Conservation (phyloP, 2,113 vertebrate species). For the Choloepus hoffmanni region DNA sequence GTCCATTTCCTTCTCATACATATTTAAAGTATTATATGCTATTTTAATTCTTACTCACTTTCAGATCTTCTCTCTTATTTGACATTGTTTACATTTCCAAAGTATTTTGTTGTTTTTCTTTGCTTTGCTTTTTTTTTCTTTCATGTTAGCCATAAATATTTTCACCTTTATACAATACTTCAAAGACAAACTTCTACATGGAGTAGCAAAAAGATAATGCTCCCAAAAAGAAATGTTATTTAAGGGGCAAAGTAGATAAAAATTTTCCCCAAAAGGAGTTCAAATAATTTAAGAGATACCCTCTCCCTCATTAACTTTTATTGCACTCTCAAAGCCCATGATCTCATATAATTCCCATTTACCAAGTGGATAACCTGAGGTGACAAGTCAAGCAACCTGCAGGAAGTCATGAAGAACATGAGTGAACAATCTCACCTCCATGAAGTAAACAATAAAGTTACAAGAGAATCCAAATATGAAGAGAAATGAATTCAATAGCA, state of each 20-base stretch:
- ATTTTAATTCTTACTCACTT: background rate
- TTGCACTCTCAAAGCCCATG: background rate
- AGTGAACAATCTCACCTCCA: background rate
- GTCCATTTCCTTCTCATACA: background rate
- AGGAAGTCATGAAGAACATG: background rate
- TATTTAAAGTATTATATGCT: background rate
- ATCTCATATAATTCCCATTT: slow-evolving; percentile 23
- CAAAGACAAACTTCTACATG: background rate
- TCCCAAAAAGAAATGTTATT: background rate
- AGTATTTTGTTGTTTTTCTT: background rate
- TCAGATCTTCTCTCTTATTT: background rate
- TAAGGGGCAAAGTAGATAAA: background rate
- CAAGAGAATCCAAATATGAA: slow-evolving; percentile 38
- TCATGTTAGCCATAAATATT: background rate
- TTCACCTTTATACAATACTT: background rate
- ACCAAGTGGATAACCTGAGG: background rate
- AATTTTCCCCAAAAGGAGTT: background rate
- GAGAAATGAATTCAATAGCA: slow-evolving; percentile 57
- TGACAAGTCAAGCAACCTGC: background rate
- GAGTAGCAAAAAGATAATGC: background rate
- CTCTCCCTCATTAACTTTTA: slow-evolving; percentile 9
- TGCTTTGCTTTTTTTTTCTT: background rate
- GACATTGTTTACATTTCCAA: background rate
- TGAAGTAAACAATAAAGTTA: slow-evolving; percentile 43
- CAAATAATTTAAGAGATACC: background rate